phyloP scores from a whole-genome alignment of 2,888 invertebrate species.

The Serripes groenlandicus region DNA sequence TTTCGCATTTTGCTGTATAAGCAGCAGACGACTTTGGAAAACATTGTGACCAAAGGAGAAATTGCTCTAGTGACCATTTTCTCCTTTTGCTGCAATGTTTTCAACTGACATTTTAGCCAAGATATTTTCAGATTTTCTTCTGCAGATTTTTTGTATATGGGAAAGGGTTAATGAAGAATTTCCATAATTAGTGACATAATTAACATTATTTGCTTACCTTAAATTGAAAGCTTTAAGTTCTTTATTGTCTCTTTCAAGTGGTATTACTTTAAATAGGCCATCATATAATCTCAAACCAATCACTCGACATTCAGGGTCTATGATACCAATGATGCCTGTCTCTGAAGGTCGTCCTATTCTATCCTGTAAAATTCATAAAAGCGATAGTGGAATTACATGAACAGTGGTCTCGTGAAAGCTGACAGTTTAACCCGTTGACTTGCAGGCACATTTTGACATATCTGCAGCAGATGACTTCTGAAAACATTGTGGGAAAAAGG shows the following conservation, averaged over 20 bases:
- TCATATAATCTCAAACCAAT: constrained; percentile 98
- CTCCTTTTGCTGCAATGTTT: no score
- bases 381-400: background rate
- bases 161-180: no score
- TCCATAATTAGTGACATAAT: no score
- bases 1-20: no score
- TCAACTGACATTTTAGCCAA: no score
- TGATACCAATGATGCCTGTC: constrained; percentile 97
- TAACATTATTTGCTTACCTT: constrained; percentile 83
- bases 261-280: constrained; percentile 98
- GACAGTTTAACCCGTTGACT: background rate
- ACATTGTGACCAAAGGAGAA: no score
- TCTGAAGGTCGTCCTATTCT: constrained; percentile 97
- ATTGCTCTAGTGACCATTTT: no score
- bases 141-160: no score
- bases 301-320: constrained; percentile 97
- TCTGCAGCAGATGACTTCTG: background rate
- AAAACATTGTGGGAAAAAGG: background rate
- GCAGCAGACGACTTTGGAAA: no score
- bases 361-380: constrained; percentile 88
- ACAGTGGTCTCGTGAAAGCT: background rate
- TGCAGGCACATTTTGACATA: background rate
- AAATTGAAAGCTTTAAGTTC: constrained; percentile 96
- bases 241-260: constrained; percentile 96
- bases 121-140: no score